Evolutionary conservation across 2,113 vertebrate genomes (phyloP).

Genomic region (Ceuthmochares aereus): DNA sequence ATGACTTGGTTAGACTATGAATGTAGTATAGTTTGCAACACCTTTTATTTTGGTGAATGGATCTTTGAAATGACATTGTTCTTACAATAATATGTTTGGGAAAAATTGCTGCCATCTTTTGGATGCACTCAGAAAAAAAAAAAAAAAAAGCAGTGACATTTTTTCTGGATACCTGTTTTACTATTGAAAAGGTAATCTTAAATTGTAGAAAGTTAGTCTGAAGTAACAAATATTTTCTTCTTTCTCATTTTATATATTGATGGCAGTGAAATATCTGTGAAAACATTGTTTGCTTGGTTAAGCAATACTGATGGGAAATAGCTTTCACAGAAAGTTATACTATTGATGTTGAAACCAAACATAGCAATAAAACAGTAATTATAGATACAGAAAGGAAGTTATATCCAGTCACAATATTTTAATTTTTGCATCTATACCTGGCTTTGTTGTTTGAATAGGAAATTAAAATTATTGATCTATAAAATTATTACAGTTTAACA

Average conservation of each 20-base stretch:
- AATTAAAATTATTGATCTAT: not conserved
- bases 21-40: not conserved
- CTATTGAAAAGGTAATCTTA: not conserved
- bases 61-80: not conserved
- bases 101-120: constrained; percentile 13
- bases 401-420: not conserved
- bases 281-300: not conserved
- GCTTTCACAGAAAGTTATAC: not conserved
- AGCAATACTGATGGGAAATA: not conserved
- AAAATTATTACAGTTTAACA: not conserved
- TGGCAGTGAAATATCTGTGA: not conserved
- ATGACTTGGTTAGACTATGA: not conserved
- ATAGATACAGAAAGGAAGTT: not conserved
- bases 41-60: not conserved
- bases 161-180: not conserved
- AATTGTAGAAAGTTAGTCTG: not conserved
- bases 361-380: not conserved
- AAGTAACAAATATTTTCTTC: not conserved
- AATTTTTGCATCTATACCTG: not conserved
- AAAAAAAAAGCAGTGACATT: not conserved
- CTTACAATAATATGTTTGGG: not conserved
- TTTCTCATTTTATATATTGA: not conserved
- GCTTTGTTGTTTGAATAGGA: not conserved
- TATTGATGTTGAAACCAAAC: not conserved
- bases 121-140: not conserved